Conservation (phyloP, 2,888 invertebrate genomes). For the Idaea straminata region DNA sequence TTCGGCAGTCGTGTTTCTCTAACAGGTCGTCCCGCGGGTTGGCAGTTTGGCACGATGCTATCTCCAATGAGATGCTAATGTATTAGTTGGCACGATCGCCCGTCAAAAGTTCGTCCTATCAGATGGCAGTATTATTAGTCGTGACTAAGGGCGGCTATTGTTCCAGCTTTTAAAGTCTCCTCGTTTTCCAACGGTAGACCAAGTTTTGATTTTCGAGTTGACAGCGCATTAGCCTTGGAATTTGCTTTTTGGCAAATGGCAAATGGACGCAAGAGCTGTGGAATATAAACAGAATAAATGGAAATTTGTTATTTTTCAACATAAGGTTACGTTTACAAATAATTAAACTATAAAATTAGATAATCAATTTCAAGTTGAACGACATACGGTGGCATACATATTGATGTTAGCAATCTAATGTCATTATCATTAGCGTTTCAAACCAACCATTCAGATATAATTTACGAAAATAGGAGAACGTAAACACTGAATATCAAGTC, state of each 20-base stretch:
- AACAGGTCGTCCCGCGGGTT: constrained; percentile 47
- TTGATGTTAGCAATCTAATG: not conserved
- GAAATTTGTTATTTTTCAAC: not conserved
- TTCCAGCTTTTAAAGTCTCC: constrained; percentile 40
- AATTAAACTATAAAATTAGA: not conserved
- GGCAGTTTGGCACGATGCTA: constrained; percentile 60
- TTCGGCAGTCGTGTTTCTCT: constrained; percentile 39
- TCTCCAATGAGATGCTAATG: constrained; percentile 72
- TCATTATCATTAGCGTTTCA: constrained; percentile 9
- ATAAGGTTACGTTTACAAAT: not conserved
- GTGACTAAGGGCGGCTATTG: constrained; percentile 46
- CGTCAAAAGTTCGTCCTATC: constrained; percentile 52
- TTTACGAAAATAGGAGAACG: constrained; percentile 7
- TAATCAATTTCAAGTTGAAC: not conserved
- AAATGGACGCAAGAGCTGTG: not conserved
- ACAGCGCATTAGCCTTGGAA: constrained; percentile 42
- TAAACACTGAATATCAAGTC: constrained; percentile 13
- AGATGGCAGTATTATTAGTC: constrained; percentile 59
- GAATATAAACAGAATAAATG: not conserved
- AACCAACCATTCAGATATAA: constrained; percentile 10
- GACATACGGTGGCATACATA: constrained; percentile 14
- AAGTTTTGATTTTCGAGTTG: constrained; percentile 35
- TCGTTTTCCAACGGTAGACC: constrained; percentile 41
- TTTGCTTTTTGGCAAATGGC: constrained; percentile 35
- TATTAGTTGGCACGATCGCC: constrained; percentile 69